These are phyloP conservation scores for Daubentonia madagascariensis DNA, from an alignment of 2,113 vertebrate species.

Conservation along the genomic window DNA sequence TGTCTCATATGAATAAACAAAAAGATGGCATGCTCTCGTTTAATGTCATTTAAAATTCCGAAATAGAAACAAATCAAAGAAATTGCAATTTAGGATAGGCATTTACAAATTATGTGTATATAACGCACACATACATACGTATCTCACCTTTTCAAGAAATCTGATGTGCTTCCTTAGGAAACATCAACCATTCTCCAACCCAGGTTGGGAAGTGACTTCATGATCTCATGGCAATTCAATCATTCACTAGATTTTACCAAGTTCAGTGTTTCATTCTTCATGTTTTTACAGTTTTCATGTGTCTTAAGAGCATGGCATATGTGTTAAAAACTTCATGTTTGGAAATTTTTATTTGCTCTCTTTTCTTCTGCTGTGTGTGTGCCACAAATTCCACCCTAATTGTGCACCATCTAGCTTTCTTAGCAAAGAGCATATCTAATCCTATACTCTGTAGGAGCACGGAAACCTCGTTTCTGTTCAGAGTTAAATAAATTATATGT, in stretches of 20 bases:
- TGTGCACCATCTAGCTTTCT: neutral
- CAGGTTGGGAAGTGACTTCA: neutral
- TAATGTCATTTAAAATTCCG: neutral
- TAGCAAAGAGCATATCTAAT: neutral
- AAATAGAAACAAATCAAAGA: neutral
- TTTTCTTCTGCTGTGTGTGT: neutral
- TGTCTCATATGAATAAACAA: neutral
- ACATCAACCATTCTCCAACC: neutral
- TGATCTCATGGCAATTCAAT: neutral
- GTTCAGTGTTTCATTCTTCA: neutral
- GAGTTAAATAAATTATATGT: neutral
- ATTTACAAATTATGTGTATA: neutral
- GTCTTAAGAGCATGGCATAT: neutral
- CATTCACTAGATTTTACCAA: neutral
- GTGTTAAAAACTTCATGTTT: neutral
- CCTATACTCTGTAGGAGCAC: neutral
- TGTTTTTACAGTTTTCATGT: neutral
- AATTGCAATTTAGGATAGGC: neutral
- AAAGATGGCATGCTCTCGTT: neutral
- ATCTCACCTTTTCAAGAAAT: neutral
- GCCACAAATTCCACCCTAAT: neutral
- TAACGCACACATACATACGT: accelerated
- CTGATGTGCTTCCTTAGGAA: neutral
- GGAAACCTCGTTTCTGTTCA: neutral
- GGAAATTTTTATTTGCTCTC: neutral